Percentiles rank a stretch among this genome's conserved stretches.
Conservation (phyloP, 1,140 invertebrate species). For the Camponotus floridanus region DNA sequence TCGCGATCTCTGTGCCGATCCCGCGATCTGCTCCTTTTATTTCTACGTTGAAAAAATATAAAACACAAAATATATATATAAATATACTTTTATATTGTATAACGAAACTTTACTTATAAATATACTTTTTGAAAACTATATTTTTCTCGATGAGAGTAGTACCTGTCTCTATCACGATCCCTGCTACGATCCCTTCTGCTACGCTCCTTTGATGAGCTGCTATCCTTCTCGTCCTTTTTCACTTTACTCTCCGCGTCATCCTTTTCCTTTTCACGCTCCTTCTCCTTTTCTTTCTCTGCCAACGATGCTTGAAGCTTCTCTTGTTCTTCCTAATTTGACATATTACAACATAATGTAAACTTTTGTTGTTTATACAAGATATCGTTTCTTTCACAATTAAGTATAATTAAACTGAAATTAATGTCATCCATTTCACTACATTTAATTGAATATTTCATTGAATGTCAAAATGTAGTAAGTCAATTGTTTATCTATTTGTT, state of each 20-base stretch:
- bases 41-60: constrained; percentile 70
- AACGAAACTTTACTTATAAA: neutral
- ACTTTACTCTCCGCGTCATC: constrained; percentile 83
- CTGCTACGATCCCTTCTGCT: constrained; percentile 82
- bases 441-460: constrained; percentile 62
- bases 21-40: constrained; percentile 86
- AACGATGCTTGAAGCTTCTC: constrained; percentile 89
- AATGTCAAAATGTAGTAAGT: constrained; percentile 66
- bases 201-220: constrained; percentile 82
- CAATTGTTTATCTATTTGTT: constrained; percentile 63
- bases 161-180: constrained; percentile 86
- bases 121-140: neutral
- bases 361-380: neutral
- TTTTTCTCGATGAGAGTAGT: constrained; percentile 59
- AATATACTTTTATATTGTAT: neutral
- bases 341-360: constrained; percentile 49
- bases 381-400: constrained; percentile 26
- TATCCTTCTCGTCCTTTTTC: constrained; percentile 84
- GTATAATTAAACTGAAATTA: constrained; percentile 33
- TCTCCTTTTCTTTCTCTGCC: constrained; percentile 86
- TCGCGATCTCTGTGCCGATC: constrained; percentile 85
- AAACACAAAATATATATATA: neutral
- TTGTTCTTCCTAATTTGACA: constrained; percentile 89
- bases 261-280: constrained; percentile 85
- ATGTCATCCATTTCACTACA: constrained; percentile 47